Evolutionary conservation across 2,113 vertebrate genomes (phyloP).

Genomic region (Phrynocephalus versicolor): DNA sequence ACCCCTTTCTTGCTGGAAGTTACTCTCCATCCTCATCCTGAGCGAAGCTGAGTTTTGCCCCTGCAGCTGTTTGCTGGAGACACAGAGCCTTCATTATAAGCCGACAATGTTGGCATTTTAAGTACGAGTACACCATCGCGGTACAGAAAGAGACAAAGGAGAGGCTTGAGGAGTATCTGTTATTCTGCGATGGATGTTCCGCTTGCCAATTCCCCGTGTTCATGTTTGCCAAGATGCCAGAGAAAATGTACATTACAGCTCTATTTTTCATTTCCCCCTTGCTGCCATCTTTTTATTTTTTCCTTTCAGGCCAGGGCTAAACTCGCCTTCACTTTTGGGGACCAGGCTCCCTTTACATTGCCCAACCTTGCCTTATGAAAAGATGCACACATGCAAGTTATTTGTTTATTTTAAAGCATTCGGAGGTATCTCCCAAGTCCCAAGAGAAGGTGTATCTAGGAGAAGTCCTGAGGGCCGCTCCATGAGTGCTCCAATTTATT

Average conservation of each 20-base stretch:
- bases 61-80: neutral
- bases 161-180: too few relatives aligned
- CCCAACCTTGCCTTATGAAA: too few relatives aligned
- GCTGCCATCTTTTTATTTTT: neutral
- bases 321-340: neutral
- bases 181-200: too few relatives aligned
- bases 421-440: neutral
- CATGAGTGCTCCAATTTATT: neutral
- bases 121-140: too few relatives aligned
- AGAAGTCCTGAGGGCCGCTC: neutral
- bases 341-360: neutral
- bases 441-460: too few relatives aligned
- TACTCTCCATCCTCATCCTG: neutral
- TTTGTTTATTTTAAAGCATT: neutral
- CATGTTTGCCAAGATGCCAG: neutral
- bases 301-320: neutral
- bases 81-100: neutral
- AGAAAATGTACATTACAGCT: neutral
- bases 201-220: neutral
- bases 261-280: neutral
- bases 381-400: too few relatives aligned
- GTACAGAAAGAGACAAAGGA: too few relatives aligned
- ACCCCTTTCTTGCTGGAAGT: neutral
- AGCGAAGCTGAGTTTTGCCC: neutral
- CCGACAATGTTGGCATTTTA: neutral